These are phyloP conservation scores for Rhynchonema sp. DNA, from an alignment of 2,888 invertebrate species.

Conservation along the genomic window DNA sequence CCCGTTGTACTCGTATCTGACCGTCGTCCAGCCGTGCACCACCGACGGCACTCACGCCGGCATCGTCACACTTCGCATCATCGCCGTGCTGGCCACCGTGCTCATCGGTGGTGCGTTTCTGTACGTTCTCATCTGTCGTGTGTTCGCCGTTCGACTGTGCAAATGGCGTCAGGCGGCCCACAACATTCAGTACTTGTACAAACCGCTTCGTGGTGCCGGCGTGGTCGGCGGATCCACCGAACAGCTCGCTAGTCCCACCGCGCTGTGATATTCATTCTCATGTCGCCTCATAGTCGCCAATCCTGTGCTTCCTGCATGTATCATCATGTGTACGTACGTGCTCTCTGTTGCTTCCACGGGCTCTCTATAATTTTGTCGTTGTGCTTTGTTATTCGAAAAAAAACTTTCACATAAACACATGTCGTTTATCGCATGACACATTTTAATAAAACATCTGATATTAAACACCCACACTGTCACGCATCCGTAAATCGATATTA, in stretches of 20 bases:
- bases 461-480: too few species aligned
- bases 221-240: background rate
- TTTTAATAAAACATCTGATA: too few species aligned
- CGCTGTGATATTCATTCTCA: background rate
- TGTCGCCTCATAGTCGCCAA: background rate
- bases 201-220: background rate
- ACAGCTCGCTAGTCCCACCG: background rate
- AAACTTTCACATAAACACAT: too few species aligned
- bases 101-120: background rate
- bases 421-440: too few species aligned
- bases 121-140: background rate
- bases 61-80: background rate
- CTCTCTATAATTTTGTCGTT: too few species aligned
- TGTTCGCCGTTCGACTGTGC: background rate
- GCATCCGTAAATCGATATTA: too few species aligned
- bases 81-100: background rate
- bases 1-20: background rate
- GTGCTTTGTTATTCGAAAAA: too few species aligned
- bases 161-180: background rate
- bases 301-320: too few species aligned
- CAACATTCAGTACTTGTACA: background rate
- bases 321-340: too few species aligned
- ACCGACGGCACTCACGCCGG: background rate
- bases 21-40: background rate
- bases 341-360: too few species aligned